Evolutionary conservation across 2,888 invertebrate species (phyloP).

Genomic region (Cryptocephalus moraei): DNA sequence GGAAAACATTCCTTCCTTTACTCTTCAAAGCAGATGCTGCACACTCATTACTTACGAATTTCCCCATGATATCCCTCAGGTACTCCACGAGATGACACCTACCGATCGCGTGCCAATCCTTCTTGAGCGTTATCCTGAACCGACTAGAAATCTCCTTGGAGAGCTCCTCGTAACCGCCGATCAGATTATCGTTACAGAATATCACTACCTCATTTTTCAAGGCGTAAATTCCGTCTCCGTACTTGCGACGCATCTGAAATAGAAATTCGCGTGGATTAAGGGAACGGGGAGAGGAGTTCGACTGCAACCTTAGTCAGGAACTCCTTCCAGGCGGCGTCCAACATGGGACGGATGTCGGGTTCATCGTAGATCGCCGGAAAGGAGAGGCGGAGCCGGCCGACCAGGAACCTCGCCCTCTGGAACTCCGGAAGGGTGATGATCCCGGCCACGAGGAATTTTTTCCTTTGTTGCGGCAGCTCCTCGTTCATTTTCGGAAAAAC

Average conservation of each 20-base stretch:
- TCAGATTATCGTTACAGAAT: conserved; percentile 39
- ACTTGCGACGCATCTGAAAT: conserved; percentile 27
- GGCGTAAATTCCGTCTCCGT: conserved; percentile 41
- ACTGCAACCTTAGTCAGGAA: conserved; percentile 23
- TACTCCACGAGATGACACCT: conserved; percentile 37
- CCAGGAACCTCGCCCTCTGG: conserved; percentile 29
- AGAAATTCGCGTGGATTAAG: not conserved
- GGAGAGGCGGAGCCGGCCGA: conserved; percentile 22
- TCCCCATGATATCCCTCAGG: conserved; percentile 33
- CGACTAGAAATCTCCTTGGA: conserved; percentile 37
- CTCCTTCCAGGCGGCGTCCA: conserved; percentile 33
- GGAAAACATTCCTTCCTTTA: conserved; percentile 27
- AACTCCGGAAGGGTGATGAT: conserved; percentile 28
- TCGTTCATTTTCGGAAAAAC: not conserved
- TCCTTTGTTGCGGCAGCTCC: not conserved
- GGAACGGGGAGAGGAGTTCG: no score
- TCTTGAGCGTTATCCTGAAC: conserved; percentile 38
- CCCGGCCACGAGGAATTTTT: conserved; percentile 28
- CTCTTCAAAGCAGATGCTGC: not conserved
- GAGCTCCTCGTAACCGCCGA: conserved; percentile 46
- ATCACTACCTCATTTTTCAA: conserved; percentile 41
- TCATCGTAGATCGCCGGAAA: conserved; percentile 25
- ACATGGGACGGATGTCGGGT: conserved; percentile 30
- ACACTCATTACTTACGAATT: conserved; percentile 18
- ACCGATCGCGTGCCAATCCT: conserved; percentile 41